Evolutionary conservation across 2,113 vertebrate species (phyloP).

Genomic region (Microtus richardsoni): DNA sequence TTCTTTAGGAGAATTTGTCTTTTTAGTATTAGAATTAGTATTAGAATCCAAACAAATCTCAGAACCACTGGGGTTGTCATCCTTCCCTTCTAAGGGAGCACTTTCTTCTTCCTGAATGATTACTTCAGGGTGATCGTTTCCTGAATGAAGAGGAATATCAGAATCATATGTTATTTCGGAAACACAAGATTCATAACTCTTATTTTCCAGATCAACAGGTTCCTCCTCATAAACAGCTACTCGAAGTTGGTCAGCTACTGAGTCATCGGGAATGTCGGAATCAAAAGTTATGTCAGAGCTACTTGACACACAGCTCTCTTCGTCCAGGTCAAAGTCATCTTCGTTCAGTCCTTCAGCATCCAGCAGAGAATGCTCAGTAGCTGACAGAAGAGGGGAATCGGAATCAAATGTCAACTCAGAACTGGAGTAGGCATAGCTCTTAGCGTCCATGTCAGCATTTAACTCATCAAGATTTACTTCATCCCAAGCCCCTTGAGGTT

Average conservation of each 20-base stretch:
- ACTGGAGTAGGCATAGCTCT: constrained; percentile 71
- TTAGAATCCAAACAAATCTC: constrained; percentile 86
- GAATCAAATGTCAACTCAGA: constrained; percentile 86
- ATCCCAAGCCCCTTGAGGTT: constrained; percentile 78
- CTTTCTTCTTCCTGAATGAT: constrained; percentile 88
- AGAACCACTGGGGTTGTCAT: constrained; percentile 87
- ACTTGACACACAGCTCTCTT: constrained; percentile 87
- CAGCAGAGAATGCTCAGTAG: constrained; percentile 79
- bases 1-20: constrained; percentile 88
- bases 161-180: constrained; percentile 86
- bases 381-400: constrained; percentile 78
- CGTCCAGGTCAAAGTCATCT: constrained; percentile 86
- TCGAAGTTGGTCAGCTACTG: constrained; percentile 81
- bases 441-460: constrained; percentile 89
- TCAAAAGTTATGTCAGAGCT: constrained; percentile 86
- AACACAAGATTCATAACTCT: constrained; percentile 86
- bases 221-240: constrained; percentile 85
- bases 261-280: constrained; percentile 78
- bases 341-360: constrained; percentile 88
- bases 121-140: constrained; percentile 82
- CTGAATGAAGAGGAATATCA: constrained; percentile 80
- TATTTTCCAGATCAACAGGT: constrained; percentile 88
- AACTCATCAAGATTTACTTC: constrained; percentile 89
- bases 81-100: constrained; percentile 88
- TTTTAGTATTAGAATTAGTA: constrained; percentile 51